phyloP scores from a whole-genome alignment of 2,888 invertebrate species.

The Tipula lateralis region DNA sequence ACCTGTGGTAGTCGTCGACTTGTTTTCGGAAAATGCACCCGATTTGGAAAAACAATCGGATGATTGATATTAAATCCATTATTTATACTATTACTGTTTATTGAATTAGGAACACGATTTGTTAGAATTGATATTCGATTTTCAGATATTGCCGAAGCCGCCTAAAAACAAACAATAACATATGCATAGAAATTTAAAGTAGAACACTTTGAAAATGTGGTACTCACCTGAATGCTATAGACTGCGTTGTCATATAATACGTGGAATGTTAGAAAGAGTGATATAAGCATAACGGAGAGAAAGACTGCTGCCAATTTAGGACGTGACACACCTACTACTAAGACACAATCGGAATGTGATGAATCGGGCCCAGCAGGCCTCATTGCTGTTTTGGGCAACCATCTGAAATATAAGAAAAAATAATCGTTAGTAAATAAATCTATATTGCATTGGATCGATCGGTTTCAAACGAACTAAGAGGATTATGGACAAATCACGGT shows the following conservation, averaged over 20 bases:
- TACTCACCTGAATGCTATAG: constrained; percentile 64
- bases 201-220: too few relatives aligned
- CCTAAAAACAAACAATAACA: constrained; percentile 38
- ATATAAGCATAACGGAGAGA: constrained; percentile 72
- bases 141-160: constrained; percentile 58
- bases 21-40: constrained; percentile 59
- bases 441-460: too few relatives aligned
- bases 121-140: constrained; percentile 47
- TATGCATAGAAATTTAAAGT: background rate
- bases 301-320: constrained; percentile 74
- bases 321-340: constrained; percentile 78
- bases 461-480: too few relatives aligned
- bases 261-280: constrained; percentile 79
- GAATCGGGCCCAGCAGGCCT: constrained; percentile 78
- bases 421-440: constrained; percentile 31
- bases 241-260: constrained; percentile 80
- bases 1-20: constrained; percentile 61
- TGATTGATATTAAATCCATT: constrained; percentile 41
- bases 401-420: constrained; percentile 53
- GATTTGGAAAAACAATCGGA: constrained; percentile 50
- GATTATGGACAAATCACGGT: too few relatives aligned
- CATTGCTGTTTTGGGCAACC: constrained; percentile 76
- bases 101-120: constrained; percentile 43
- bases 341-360: constrained; percentile 68
- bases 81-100: background rate